Base-by-base conservation (phyloP, 1,140 invertebrate genomes). In the Euschistus heros region DNA sequence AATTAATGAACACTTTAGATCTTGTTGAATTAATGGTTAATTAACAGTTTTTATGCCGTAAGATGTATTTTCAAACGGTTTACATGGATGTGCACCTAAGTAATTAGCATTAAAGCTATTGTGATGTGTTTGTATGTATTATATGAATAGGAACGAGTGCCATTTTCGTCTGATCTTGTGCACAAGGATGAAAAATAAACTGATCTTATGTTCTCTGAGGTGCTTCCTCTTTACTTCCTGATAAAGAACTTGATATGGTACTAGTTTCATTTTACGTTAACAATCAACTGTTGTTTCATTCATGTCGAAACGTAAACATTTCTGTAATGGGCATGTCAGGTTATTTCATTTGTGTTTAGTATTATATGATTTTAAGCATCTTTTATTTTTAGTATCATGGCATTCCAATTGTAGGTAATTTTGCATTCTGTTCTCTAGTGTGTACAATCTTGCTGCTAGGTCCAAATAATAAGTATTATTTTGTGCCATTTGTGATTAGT, bases 161-260 rank as follows among this genome's bases (percentile, higher is more conserved):
- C 24, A 57, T 57, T 57, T 57, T 57, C 54, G 20, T 57, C n/a
- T 50, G 47, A 50, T 50, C 47, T 50, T 18, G 22, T 20, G 54
- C 54, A 57, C 54, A 57, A 57, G 24, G 24, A 57, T 57, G 54
- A 57, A 22, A 50, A 24, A 57, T 57, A 57, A 57, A 57, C 54
- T 57, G 20, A 20, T 24, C 4, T 24, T 24, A 6, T 57, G 15
- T 15, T 24, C 4, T 24, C 54, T 8, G 24, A 17, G 24, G 24
- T 57, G 15, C 54, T 24, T 57, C 24, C 18, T 57, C 14, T 57
- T 22, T 57, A 26, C 24, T 37, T 37, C 33, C 33, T 37, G 33
- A 37, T 37, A 37, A 37, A 37, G 33, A 37, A 37, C 33, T 37
- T 37, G 33, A 37, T 37, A 37, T 37, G 33, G 33, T 37, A 13